A percentile compares a stretch with the other conserved stretches of the same genome.
Evolutionary conservation across 1,140 invertebrate species (phyloP).

Genomic region (Piezodorus guildinii): DNA sequence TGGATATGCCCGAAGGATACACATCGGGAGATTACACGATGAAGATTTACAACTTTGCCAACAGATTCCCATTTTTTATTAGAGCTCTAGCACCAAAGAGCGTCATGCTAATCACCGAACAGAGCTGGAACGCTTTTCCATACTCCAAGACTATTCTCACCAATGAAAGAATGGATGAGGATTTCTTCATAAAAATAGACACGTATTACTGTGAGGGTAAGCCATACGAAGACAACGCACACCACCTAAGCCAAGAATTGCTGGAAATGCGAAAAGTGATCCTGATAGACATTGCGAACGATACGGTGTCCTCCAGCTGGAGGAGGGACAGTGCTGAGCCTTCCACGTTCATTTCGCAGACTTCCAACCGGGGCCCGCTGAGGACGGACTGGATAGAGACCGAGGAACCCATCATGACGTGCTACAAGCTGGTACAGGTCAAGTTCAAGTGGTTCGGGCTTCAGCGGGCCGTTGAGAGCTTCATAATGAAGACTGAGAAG

Average conservation of each 20-base stretch:
- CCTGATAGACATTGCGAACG: conserved; percentile 35
- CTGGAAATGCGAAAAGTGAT: conserved; percentile 76
- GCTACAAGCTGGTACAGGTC: conserved; percentile 18
- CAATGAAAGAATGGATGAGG: conserved; percentile 88
- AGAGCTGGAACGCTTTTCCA: conserved; percentile 99
- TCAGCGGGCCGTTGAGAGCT: conserved; percentile 11
- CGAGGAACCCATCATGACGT: conserved; percentile 17
- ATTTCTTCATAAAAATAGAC: conserved; percentile 95
- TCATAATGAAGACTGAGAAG: not conserved
- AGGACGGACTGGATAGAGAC: conserved; percentile 56
- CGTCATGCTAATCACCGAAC: conserved; percentile 87
- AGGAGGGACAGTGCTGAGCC: conserved; percentile 91
- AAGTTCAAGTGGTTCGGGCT: conserved; percentile 21
- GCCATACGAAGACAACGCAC: conserved; percentile 92
- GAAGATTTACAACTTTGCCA: conserved; percentile 95
- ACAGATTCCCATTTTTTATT: conserved; percentile 82
- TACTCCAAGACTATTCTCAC: conserved; percentile 95
- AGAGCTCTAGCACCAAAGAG: conserved; percentile 88
- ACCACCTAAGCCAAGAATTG: conserved; percentile 70
- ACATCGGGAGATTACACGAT: conserved; percentile 90
- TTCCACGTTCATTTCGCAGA: conserved; percentile 73
- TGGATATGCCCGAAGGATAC: not conserved
- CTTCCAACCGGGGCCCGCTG: conserved; percentile 83
- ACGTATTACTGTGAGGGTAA: conserved; percentile 90
- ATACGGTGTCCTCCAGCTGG: not conserved